These are phyloP conservation scores for Drepana falcataria DNA, from an alignment of 2,888 invertebrate genomes.

Conservation along the genomic window DNA sequence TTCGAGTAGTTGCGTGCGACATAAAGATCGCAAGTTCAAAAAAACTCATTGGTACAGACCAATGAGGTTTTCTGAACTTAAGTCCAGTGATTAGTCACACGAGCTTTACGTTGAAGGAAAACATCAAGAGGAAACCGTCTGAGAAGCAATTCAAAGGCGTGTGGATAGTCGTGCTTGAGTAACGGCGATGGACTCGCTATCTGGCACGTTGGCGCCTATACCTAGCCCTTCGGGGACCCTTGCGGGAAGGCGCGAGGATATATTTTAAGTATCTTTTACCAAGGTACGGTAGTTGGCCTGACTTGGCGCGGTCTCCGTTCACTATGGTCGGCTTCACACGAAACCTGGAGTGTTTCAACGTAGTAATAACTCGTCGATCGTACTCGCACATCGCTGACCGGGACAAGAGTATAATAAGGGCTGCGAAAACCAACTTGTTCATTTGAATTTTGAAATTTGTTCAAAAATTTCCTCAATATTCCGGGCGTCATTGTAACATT, in stretches of 20 bases:
- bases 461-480: not conserved
- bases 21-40: no score
- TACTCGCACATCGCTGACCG: conserved; percentile 16
- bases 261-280: not conserved
- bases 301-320: conserved; percentile 34
- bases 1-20: no score
- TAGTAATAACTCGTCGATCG: conserved; percentile 45
- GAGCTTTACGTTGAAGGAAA: no score
- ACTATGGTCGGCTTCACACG: conserved; percentile 38
- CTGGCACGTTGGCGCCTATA: no score
- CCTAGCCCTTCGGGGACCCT: no score
- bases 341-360: conserved; percentile 41
- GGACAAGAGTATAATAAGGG: conserved; percentile 15
- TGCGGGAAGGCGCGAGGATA: not conserved
- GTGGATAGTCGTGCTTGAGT: no score
- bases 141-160: no score
- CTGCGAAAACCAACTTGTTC: conserved; percentile 17
- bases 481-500: not conserved
- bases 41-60: no score
- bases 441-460: conserved; percentile 23
- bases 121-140: no score
- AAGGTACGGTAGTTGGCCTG: conserved; percentile 39
- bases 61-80: no score
- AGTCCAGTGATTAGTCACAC: no score
- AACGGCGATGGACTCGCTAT: no score